Evolutionary conservation across 1,140 invertebrate species (phyloP), one percentile per base, ranked within the genome.

Genomic region (Drosophila willistoni): DNA sequence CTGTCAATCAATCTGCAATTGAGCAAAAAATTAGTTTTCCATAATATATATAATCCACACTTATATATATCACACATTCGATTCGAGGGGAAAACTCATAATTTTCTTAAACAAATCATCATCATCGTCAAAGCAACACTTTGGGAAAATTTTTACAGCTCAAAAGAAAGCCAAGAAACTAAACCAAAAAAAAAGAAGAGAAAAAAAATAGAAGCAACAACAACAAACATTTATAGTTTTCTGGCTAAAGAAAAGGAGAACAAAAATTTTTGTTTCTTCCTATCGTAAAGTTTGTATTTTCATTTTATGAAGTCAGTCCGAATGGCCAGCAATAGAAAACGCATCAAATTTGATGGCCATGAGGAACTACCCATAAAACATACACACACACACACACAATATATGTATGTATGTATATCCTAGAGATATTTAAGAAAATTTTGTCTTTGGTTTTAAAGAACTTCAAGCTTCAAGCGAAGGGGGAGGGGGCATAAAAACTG

Each of bases 321-420:
- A 87, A 87, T 89, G 84, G 83, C 73, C 84, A 77, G 79, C 80
- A 73, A 89, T 87, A 89, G 83, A 87, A 83, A 87, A 67, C 44
- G 70, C 72, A 87, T 87, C 67, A 87, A 87, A 89, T 77, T 87
- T 87, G 70, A 87, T 83, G 84, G 51, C 56, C 63, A 64, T 33
- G 73, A 68, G 61, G 60, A 66, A 83, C 69, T 87, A 14, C 42
- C 10, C 14, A 17, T 7, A 47, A 1, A 47, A 29, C 29, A 7
- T 7, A 7, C 29, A 6, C 10, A 39, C 7, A 57, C 9, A 36
- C 1, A 57, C n/a, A 57, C 17, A 14, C 6, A 61, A 61, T n/a
- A 22, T 63, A 51, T 47, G 25, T 36, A 25, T 25, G 25, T 29
- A 29, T 6, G 1, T 29, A 29, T 29, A 25, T 25, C 22, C 29